Percentiles rank a stretch among this genome's conserved stretches.
phyloP scores from a whole-genome alignment of 2,113 vertebrate genomes.

The Peromyscus polionotus region DNA sequence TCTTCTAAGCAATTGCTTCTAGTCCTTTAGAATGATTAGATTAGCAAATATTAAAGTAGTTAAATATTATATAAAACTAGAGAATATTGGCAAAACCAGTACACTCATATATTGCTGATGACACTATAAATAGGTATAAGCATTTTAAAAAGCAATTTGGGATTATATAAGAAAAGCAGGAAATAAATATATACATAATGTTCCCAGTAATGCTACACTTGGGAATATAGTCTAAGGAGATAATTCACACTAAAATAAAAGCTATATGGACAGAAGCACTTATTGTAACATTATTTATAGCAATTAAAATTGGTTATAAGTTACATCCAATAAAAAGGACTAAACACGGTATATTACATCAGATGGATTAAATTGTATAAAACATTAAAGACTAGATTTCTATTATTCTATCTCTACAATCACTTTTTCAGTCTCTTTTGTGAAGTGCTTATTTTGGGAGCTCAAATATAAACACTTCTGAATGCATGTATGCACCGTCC shows the following conservation, averaged over 20 bases:
- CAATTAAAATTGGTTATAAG: not conserved
- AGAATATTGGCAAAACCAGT: slow-evolving; percentile 35
- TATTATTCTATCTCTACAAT: slow-evolving; percentile 4
- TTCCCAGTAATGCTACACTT: slow-evolving; percentile 14
- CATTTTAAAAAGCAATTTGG: slow-evolving; percentile 59
- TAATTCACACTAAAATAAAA: slow-evolving; percentile 67
- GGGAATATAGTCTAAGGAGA: not conserved
- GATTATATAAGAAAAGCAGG: slow-evolving; percentile 54
- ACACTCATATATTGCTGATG: slow-evolving; percentile 43
- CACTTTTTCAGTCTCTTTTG: not conserved
- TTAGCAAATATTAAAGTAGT: slow-evolving; percentile 58
- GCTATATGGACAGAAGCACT: slow-evolving; percentile 6
- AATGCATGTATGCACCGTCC: not conserved
- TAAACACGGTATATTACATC: not conserved
- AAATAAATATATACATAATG: not conserved
- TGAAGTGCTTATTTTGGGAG: not conserved
- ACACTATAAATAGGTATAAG: slow-evolving; percentile 45
- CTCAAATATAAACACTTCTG: not conserved
- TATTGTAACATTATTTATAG: slow-evolving; percentile 30
- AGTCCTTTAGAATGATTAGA: slow-evolving; percentile 58
- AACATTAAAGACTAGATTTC: not conserved
- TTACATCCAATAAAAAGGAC: slow-evolving; percentile 16
- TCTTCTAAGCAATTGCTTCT: slow-evolving; percentile 25
- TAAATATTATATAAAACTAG: slow-evolving; percentile 10
- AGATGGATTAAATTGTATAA: slow-evolving; percentile 38